Base-by-base conservation (phyloP, 2,113 vertebrate genomes). In the Dicrurus megarhynchus region DNA sequence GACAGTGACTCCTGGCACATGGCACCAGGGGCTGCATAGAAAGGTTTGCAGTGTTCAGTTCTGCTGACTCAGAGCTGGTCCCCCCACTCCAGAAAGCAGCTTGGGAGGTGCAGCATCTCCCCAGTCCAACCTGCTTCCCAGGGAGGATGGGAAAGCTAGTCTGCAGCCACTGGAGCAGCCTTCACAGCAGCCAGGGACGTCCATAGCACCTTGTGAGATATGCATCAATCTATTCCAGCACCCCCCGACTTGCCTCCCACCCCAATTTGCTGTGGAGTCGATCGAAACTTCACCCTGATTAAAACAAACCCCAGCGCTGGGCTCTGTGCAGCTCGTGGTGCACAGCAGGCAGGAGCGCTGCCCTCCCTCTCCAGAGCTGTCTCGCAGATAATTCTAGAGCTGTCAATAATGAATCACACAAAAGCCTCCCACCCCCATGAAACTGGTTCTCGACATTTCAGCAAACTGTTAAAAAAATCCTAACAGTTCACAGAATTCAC, bases 1-100 rank as follows among this genome's bases (percentile, higher is more conserved):
- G 63, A 32, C 56, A 69, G 88, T 4, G 30, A 61, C 53, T 95
- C 89, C 60, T 18, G 75, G 16, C 61, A 76, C 77, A 17, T 1
- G 1, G 90, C 56, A 21, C 42, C 13, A 0, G n/a, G 53, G 64
- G 59, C 79, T 65, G 80, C 59, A 30, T 9, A 30, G 16, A 55
- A 56, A 70, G 33, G 28, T 10, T 33, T 74, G 32, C 13, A 39
- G 24, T 1, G 28, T 1, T 21, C 5, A 1, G 33, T 32, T 75
- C 69, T 30, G 22, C 96, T 93, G 89, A 85, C 57, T 87, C 89
- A 89, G 94, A 74, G 67, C 77, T 14, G 39, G 10, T 55, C 9
- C 41, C 59, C 52, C 30, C 1, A 5, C 46, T 41, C 10, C 1
- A 15, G 28, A 52, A 46, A 41, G 68, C 24, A 5, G 42, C 12